These are phyloP conservation scores for Leguminivora glycinivorella DNA, from an alignment of 1,140 invertebrate genomes.

Conservation along the genomic window DNA sequence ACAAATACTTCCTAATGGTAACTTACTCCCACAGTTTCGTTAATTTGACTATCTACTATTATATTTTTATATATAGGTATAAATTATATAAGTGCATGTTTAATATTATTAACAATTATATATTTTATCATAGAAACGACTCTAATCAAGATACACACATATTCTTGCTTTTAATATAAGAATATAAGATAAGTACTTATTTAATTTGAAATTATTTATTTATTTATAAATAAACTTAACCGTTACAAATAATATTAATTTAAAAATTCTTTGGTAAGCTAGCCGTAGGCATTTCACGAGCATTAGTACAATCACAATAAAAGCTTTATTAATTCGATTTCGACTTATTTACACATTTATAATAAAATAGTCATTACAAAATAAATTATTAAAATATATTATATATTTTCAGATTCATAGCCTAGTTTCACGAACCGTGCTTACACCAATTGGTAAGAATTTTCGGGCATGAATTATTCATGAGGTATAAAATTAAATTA, in stretches of 20 bases:
- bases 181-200: neutral
- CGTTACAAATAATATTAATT: slow-evolving; percentile 21
- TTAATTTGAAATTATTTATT: neutral
- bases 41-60: slow-evolving; percentile 2
- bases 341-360: slow-evolving; percentile 36
- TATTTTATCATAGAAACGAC: neutral
- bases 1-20: slow-evolving; percentile 17
- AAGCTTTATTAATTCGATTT: slow-evolving; percentile 29
- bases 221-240: slow-evolving; percentile 11
- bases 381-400: slow-evolving; percentile 31
- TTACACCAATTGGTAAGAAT: neutral
- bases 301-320: slow-evolving; percentile 51
- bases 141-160: neutral
- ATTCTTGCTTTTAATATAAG: neutral
- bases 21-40: neutral
- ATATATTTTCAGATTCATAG: slow-evolving; percentile 1
- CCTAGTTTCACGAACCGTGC: slow-evolving; percentile 5
- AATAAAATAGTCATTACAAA: slow-evolving; percentile 11
- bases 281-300: slow-evolving; percentile 54
- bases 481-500: slow-evolving; percentile 23
- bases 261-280: slow-evolving; percentile 66
- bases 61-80: too few species aligned
- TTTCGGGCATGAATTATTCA: neutral
- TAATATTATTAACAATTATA: neutral
- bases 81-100: neutral